Base-by-base conservation (phyloP, 1,140 invertebrate species). In the Trachymyrmex septentrionalis region DNA sequence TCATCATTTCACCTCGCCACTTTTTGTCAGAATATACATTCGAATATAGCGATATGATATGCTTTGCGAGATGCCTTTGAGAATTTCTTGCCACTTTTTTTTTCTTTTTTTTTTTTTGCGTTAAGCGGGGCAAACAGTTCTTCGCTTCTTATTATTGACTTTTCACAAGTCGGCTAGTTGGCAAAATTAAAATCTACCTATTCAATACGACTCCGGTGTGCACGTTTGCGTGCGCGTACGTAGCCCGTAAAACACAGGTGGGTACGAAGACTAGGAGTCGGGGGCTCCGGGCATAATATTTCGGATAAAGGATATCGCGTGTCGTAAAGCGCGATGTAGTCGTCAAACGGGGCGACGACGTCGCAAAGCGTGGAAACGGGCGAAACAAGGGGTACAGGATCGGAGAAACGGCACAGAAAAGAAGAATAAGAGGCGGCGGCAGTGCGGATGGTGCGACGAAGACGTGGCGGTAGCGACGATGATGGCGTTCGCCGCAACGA, bases 291-390 rank as follows among this genome's bases (percentile, higher is more conserved):
- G 88, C 85, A 91, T 92, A 90, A 93, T 93, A 93, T 93, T 93
- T 93, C 88, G 90, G 84, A 91, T 92, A 88, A 93, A 92, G 92
- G 89, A 93, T 94, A 94, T 94, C 92, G 87, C 87, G 88, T 94
- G 85, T 94, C 93, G 93, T 93, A 94, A 94, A 94, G 92, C 90
- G 53, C 57, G 78, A 69, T 80, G 84, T 69, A 88, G 80, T 82
- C 90, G 57, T 91, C 82, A 90, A 90, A 90, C 81, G 73, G 55
- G 48, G 24, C 21, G 71, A 59, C 4, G 59, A 64, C 63, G 73
- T 44, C 30, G 85, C 76, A 64, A 67, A 78, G 86, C 69, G 53
- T 24, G 48, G n/a, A 19, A 34, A 87, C 67, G 76, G n/a, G 71
- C 30, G 67, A 71, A 87, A 85, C 85, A 87, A 87, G 86, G 86